phyloP scores from a whole-genome alignment of 1,140 invertebrate species.

The Dolichoris vasculosae region DNA sequence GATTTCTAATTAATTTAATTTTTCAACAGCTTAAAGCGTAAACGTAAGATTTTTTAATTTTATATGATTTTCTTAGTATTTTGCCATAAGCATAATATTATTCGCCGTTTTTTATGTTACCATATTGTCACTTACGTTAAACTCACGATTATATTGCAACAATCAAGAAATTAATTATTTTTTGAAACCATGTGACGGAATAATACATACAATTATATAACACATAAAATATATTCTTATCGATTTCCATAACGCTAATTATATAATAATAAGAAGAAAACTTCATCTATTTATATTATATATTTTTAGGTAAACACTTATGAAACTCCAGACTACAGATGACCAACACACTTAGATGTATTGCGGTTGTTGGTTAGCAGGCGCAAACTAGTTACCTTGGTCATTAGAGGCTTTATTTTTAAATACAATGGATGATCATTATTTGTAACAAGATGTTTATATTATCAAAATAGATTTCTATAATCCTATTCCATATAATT shows the following conservation, averaged over 20 bases:
- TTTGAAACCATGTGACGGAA: neutral
- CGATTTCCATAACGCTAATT: neutral
- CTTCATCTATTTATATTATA: too few species aligned
- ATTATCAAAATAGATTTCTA: too few species aligned
- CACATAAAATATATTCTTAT: neutral
- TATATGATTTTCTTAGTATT: neutral
- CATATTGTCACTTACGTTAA: neutral
- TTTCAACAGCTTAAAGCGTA: too few species aligned
- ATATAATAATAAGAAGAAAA: neutral
- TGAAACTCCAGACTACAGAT: neutral
- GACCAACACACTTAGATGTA: neutral
- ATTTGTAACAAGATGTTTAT: too few species aligned
- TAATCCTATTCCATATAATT: too few species aligned
- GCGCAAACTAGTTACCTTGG: neutral
- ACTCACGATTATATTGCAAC: neutral
- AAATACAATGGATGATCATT: too few species aligned
- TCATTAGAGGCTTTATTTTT: too few species aligned
- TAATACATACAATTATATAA: neutral
- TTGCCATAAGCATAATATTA: neutral
- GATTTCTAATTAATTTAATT: too few species aligned
- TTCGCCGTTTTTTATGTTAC: neutral
- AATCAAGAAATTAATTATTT: neutral
- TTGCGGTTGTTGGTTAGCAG: neutral
- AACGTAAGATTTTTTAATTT: neutral
- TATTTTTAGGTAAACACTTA: neutral